Percentiles rank a stretch among this genome's conserved stretches.
Evolutionary conservation across 2,888 invertebrate genomes (phyloP).

Genomic region (Drosophila pegasa): DNA sequence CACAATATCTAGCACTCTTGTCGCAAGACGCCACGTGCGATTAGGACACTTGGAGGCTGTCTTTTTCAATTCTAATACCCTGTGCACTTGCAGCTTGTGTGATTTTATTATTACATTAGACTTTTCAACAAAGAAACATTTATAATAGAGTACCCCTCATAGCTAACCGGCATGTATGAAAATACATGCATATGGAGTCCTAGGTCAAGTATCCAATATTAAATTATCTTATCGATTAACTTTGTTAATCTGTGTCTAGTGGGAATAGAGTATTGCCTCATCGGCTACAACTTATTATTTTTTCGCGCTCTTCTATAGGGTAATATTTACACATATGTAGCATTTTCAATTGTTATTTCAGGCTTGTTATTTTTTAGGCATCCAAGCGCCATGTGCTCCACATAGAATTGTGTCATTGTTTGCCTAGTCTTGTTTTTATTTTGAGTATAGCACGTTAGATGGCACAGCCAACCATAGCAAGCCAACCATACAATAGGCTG

Average conservation of each 20-base stretch:
- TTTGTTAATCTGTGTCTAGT: not conserved
- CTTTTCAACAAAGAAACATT: not conserved
- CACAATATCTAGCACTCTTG: constrained; percentile 31
- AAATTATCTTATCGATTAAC: too few species aligned
- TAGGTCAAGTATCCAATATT: not conserved
- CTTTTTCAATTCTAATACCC: constrained; percentile 24
- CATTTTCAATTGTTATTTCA: constrained; percentile 34
- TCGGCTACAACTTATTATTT: not conserved
- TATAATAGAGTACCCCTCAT: not conserved
- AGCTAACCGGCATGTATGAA: not conserved
- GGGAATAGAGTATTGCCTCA: not conserved
- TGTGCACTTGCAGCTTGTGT: not conserved
- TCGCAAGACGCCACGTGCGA: constrained; percentile 32
- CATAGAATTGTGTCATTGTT: constrained; percentile 31
- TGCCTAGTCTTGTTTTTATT: constrained; percentile 33
- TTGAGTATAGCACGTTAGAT: constrained; percentile 4
- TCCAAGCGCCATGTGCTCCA: constrained; percentile 18
- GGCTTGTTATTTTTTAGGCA: constrained; percentile 30
- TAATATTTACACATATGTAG: constrained; percentile 27
- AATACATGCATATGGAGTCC: too few species aligned
- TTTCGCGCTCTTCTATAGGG: constrained; percentile 7
- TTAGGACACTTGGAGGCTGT: constrained; percentile 4
- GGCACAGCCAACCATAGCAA: constrained; percentile 12
- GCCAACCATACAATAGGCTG: constrained; percentile 9
- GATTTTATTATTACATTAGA: not conserved